Evolutionary conservation across 2,888 invertebrate species (phyloP), one percentile per base, ranked within the genome.

Genomic region (Choristoneura rosaceana): DNA sequence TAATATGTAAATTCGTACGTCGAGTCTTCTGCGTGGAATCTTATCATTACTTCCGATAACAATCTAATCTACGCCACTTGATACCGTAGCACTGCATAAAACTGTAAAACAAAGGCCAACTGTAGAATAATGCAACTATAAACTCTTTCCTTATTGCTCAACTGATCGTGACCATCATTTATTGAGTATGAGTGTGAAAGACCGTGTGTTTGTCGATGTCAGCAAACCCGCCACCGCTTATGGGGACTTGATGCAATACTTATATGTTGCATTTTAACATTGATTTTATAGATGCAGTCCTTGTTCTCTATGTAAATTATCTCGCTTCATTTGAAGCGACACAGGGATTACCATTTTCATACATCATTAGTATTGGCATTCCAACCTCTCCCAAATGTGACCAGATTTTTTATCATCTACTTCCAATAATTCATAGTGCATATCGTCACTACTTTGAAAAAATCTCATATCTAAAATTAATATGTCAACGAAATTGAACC

Each of bases 171-270:
- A 86, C 82, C 88, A 87, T 87, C 87, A 86, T 87, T 84, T 85
- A 84, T 87, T 82, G 84, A 80, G 84, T 85, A 82, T 86, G 81
- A 83, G 87, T 82, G 82, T 88, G 91, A 81, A 71, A 85, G 90
- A 88, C 87, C 73, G 90, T 75, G 76, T 89, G 92, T 75, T 76
- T 84, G 89, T 81, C 78, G 83, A 82, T 75, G 78, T 76, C 78
- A 78, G 82, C 90, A 89, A 90, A 91, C 92, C 91, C 90, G 92
- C 90, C 89, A 86, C 88, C 89, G 88, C 86, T 74, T 74, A 70
- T 43, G 74, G 68, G 68, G 55, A 47, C 17, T 58, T 25, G 8
- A 17, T 61, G 38, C 66, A 1, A 9, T 34, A 50, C 33, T 43
- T 43, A 62, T 12, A 52, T n/a, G 17, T 59, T 62, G n/a, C 8